phyloP scores from a whole-genome alignment of 2,113 vertebrate genomes.

The Calidris pugnax region DNA sequence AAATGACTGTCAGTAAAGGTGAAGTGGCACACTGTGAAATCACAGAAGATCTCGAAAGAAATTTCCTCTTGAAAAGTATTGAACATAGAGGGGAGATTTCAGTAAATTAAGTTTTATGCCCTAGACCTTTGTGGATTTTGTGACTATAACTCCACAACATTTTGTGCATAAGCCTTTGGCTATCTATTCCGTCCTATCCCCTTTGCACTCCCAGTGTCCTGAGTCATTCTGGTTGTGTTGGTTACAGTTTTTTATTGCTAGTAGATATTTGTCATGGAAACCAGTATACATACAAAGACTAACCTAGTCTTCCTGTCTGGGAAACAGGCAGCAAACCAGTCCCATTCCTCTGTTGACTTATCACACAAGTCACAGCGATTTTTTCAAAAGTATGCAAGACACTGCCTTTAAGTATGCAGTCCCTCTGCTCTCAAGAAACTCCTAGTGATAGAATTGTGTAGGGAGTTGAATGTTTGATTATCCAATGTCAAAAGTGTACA shows the following conservation, averaged over 20 bases:
- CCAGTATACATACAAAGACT: background rate
- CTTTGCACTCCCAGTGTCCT: background rate
- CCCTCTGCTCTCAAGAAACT: background rate
- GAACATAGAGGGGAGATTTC: background rate
- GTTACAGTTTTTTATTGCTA: background rate
- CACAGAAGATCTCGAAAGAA: background rate
- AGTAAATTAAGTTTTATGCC: background rate
- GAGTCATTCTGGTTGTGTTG: background rate
- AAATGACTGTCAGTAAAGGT: background rate
- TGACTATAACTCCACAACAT: background rate
- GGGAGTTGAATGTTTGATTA: background rate
- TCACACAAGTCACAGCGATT: background rate
- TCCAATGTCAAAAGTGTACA: fast-evolving
- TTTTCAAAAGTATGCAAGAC: background rate
- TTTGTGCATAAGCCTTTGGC: background rate
- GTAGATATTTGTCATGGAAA: background rate
- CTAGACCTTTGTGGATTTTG: background rate
- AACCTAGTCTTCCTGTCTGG: background rate
- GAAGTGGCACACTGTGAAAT: background rate
- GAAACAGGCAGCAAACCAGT: background rate
- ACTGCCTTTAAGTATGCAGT: background rate
- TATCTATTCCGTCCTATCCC: background rate
- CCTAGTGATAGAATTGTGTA: background rate
- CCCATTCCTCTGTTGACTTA: background rate
- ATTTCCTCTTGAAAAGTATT: background rate